Evolutionary conservation across 2,797 vertebrate genomes (phyloP), one percentile per base, ranked within the genome.

Genomic region (Parambassis ranga): DNA sequence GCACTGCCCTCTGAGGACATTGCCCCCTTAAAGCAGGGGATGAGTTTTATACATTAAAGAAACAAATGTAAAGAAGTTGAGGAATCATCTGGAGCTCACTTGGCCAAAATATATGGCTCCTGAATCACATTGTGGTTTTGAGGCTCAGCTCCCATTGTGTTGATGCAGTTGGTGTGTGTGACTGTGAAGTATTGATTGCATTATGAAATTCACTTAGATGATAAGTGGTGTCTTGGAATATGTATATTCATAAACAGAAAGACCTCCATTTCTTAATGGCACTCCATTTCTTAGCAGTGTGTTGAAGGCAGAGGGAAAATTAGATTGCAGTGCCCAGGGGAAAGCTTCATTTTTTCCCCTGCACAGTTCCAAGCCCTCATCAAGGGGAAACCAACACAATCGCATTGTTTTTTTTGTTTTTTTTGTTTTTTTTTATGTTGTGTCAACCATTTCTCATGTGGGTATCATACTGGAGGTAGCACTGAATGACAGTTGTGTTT

Each of bases 121-220:
- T 58, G 71, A 57, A 51, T 28, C 50, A 33, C 43, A 44, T 33
- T 70, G 51, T 1, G 8, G 30, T 35, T 83, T 68, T 46, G 46
- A 66, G 59, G 41, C 28, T 51, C 39, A 3, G 31, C 56, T 75
- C 33, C 31, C 14, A 26, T 74, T 77, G 67, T 82, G 66, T 66
- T 76, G 64, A 59, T 64, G 48, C 65, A 67, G 33, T 75, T 42
- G 39, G 22, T 37, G 39, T 50, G 22, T 37, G 39, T 50, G 70
- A 77, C 64, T 58, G 41, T 75, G 42, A 71, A 51, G 42, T 76
- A 86, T 74, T 72, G 81, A 88, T 71, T 72, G 71, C 63, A 72
- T 64, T 70, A 50, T 78, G 63, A 83, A 87, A 81, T 66, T 77
- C 76, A 75, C 72, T 74, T 58, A 39, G 65, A 81, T 83, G 71